Conservation (phyloP, 2,113 vertebrate species). For the Eretmodus cyanostictus region DNA sequence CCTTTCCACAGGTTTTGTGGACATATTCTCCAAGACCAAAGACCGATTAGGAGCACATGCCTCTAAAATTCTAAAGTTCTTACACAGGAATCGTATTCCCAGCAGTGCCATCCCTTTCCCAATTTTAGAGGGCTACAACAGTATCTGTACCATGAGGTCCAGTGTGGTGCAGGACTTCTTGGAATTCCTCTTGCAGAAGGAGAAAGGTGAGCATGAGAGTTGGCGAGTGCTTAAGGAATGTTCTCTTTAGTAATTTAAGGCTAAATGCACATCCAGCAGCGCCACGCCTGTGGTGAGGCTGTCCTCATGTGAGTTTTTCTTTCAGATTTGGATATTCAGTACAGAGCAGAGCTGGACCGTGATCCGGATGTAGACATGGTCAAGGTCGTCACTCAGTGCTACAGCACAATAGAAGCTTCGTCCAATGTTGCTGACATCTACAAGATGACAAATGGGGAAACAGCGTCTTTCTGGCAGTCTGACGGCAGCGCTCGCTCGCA, state of each 20-base stretch:
- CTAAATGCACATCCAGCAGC: background rate
- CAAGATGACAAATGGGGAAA: conserved; percentile 96
- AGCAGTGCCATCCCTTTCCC: conserved; percentile 88
- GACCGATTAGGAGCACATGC: conserved; percentile 83
- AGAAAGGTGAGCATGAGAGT: conserved; percentile 75
- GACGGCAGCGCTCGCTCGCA: conserved; percentile 94
- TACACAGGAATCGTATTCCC: conserved; percentile 90
- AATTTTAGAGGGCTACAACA: conserved; percentile 88
- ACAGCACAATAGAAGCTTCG: conserved; percentile 87
- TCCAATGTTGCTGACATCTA: conserved; percentile 85
- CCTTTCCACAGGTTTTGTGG: conserved; percentile 83
- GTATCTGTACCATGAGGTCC: conserved; percentile 89
- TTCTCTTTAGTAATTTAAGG: background rate
- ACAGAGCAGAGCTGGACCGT: conserved; percentile 76
- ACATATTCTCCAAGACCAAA: conserved; percentile 94
- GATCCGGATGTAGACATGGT: conserved; percentile 84
- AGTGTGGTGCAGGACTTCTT: conserved; percentile 86
- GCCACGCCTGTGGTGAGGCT: background rate
- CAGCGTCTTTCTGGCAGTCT: conserved; percentile 92
- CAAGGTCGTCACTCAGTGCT: conserved; percentile 90
- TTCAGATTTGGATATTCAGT: conserved; percentile 75
- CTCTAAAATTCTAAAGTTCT: conserved; percentile 86
- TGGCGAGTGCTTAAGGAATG: background rate
- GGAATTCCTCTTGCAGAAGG: conserved; percentile 85
- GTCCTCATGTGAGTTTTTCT: background rate